Percentiles rank a stretch among this genome's conserved stretches.
Conservation (phyloP, 2,113 vertebrate species). For the Plestiodon gilberti region DNA sequence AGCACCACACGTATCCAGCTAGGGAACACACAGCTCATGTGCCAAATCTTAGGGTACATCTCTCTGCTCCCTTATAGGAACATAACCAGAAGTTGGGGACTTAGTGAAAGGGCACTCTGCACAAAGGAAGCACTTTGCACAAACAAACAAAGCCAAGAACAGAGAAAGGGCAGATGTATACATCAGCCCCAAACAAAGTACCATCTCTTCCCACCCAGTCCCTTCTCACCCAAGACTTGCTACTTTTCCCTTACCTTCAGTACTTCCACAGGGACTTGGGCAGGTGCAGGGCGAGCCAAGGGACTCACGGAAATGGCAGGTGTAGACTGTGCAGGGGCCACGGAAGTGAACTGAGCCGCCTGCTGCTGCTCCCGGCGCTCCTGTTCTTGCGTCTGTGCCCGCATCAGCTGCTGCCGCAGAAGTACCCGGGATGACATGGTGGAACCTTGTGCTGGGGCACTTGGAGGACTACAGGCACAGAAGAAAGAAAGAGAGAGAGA, state of each 20-base stretch:
- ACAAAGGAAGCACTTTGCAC: too few species aligned
- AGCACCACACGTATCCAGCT: not conserved
- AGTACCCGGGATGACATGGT: constrained; percentile 83
- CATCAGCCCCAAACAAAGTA: not conserved
- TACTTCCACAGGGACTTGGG: constrained; percentile 88
- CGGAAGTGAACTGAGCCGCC: constrained; percentile 74
- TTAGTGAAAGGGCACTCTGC: not conserved
- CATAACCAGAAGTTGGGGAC: not conserved
- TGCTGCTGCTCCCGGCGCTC: constrained; percentile 86
- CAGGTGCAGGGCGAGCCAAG: constrained; percentile 77
- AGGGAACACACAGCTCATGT: not conserved
- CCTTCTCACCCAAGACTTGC: too few species aligned
- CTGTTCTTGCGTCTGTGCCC: constrained; percentile 89
- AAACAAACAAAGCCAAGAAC: too few species aligned
- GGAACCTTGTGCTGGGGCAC: not conserved
- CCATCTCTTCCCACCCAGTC: not conserved
- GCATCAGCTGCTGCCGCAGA: constrained; percentile 89
- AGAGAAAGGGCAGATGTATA: not conserved
- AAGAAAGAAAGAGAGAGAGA: not conserved
- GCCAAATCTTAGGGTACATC: too few species aligned
- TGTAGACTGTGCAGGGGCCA: constrained; percentile 74
- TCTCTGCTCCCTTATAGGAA: not conserved
- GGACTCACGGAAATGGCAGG: constrained; percentile 84
- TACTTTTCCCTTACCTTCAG: constrained; percentile 80
- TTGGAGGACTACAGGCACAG: constrained; percentile 25